Evolutionary conservation across 2,113 vertebrate genomes (phyloP).

Genomic region (Triplophysa dalaica): DNA sequence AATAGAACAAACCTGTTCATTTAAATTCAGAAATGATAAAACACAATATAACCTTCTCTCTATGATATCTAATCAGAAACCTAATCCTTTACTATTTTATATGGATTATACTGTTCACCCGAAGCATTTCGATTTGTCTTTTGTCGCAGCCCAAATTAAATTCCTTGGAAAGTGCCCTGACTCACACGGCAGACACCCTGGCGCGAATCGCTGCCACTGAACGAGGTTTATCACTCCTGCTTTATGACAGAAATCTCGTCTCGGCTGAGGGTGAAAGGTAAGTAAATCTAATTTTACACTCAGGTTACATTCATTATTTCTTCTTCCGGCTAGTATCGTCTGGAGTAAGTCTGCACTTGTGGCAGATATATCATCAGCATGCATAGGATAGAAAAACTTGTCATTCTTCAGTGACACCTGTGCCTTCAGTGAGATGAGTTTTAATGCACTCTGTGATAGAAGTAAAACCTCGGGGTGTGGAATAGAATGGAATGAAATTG

Average conservation of each 20-base stretch:
- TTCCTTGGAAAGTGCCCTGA: conserved; percentile 79
- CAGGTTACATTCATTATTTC: conserved; percentile 27
- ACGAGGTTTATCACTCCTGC: conserved; percentile 83
- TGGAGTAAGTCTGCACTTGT: not conserved
- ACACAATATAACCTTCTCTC: conserved; percentile 2
- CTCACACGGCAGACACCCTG: conserved; percentile 85
- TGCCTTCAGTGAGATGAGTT: conserved; percentile 4
- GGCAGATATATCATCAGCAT: conserved; percentile 16
- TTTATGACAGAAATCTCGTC: conserved; percentile 80
- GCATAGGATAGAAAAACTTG: not conserved
- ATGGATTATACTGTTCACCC: conserved; percentile 18
- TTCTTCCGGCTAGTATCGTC: not conserved
- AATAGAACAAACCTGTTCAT: conserved; percentile 13
- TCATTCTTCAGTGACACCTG: not conserved
- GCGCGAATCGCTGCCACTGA: conserved; percentile 85
- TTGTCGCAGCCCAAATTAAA: conserved; percentile 73
- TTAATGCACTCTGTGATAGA: not conserved
- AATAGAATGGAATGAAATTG: not conserved
- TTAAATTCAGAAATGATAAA: conserved; percentile 24
- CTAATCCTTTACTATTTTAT: conserved; percentile 10
- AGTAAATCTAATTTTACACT: conserved; percentile 47
- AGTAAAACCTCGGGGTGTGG: not conserved
- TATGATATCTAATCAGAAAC: conserved; percentile 25
- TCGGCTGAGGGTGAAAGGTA: conserved; percentile 75
- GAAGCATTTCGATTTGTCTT: conserved; percentile 45